Percentiles rank a stretch among this genome's conserved stretches.
Evolutionary conservation across 2,113 vertebrate genomes (phyloP).

Genomic region (Oreochromis spilurus): DNA sequence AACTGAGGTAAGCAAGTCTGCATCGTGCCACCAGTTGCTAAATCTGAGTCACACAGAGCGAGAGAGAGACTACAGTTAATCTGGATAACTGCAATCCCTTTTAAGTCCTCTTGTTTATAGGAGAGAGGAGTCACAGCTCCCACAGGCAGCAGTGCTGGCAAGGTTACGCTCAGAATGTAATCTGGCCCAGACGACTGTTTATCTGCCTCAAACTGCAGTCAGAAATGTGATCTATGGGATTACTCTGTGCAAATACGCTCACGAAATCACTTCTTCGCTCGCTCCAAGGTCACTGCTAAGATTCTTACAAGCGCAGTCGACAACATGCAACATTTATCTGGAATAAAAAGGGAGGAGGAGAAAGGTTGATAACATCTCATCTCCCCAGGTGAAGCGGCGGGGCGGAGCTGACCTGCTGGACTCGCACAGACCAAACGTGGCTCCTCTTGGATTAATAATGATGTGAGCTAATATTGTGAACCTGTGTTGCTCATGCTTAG

Average conservation of each 20-base stretch:
- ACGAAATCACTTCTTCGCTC: neutral
- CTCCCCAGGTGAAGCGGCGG: neutral
- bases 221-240: conserved; percentile 29
- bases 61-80: conserved; percentile 13
- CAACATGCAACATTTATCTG: neutral
- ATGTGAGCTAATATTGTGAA: neutral
- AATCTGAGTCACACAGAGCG: neutral
- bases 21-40: neutral
- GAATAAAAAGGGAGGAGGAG: neutral
- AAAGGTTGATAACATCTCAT: neutral
- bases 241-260: neutral
- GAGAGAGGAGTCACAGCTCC: conserved; percentile 16
- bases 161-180: conserved; percentile 29
- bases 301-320: neutral
- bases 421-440: neutral
- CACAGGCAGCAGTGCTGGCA: conserved; percentile 21
- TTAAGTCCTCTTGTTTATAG: conserved; percentile 45
- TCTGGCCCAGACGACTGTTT: conserved; percentile 32
- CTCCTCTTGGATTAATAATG: neutral
- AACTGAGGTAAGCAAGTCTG: neutral
- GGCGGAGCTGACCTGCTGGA: neutral
- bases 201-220: conserved; percentile 30
- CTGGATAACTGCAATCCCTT: conserved; percentile 45
- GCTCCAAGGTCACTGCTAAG: neutral
- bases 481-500: neutral